A percentile compares a stretch with the other conserved stretches of the same genome.
Conservation (phyloP, 2,113 vertebrate species). For the Zingel zingel region DNA sequence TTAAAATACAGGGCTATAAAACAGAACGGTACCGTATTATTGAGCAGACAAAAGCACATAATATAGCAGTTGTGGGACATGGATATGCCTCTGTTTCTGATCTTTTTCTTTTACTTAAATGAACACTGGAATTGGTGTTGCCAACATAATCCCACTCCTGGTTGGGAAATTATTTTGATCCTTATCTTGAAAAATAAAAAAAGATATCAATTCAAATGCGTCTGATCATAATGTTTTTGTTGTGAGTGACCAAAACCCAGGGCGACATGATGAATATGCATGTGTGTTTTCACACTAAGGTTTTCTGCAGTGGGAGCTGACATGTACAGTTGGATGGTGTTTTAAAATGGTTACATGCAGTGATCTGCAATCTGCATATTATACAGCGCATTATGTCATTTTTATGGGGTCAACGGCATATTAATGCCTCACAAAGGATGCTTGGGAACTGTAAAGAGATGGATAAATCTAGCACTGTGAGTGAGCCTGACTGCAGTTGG, state of each 20-base stretch:
- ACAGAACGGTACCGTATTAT: neutral
- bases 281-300: slow-evolving; percentile 13
- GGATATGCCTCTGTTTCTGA: neutral
- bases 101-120: neutral
- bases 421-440: slow-evolving; percentile 4
- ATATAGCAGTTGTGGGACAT: neutral
- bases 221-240: slow-evolving; percentile 35
- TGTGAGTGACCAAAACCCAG: slow-evolving; percentile 17
- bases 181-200: neutral
- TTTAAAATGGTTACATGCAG: slow-evolving; percentile 27
- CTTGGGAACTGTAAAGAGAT: slow-evolving; percentile 1
- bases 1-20: neutral
- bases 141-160: neutral
- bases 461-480: slow-evolving; percentile 53
- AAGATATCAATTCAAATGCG: neutral
- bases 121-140: neutral
- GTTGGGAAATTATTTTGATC: neutral
- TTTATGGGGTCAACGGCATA: neutral
- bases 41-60: slow-evolving; percentile 10
- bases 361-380: slow-evolving; percentile 8
- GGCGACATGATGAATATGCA: slow-evolving; percentile 48
- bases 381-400: neutral
- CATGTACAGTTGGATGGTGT: slow-evolving; percentile 19
- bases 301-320: slow-evolving; percentile 34
- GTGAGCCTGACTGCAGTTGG: slow-evolving; percentile 17